Conservation (phyloP, 2,797 vertebrate species). For the Graptemys geographica region DNA sequence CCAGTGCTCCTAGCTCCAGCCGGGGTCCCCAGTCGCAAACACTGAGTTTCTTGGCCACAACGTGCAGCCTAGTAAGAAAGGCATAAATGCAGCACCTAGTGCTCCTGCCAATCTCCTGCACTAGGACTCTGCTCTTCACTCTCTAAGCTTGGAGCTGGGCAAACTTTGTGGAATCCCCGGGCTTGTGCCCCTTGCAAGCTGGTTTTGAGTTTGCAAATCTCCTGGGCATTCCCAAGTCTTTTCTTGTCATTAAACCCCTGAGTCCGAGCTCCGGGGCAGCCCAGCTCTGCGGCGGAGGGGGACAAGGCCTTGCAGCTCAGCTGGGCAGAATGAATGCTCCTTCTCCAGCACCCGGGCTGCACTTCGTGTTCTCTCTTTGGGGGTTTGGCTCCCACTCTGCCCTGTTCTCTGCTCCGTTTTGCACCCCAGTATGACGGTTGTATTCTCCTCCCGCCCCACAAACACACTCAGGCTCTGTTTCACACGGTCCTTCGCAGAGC, state of each 20-base stretch:
- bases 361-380: not conserved
- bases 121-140: not conserved
- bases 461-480: not conserved
- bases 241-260: not conserved
- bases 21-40: not conserved
- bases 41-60: not conserved
- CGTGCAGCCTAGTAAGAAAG: not conserved
- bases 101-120: accelerated
- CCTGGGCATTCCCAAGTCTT: not conserved
- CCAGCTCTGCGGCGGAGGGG: not conserved
- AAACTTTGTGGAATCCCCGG: not conserved
- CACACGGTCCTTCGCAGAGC: not conserved
- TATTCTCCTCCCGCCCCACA: too few relatives aligned
- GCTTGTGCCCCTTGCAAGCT: accelerated
- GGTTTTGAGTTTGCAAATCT: accelerated
- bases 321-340: not conserved
- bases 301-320: accelerated
- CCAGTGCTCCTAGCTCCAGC: accelerated
- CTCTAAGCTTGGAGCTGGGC: not conserved
- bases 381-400: not conserved
- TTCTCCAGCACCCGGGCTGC: accelerated
- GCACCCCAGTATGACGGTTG: not conserved
- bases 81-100: accelerated
- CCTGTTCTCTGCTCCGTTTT: not conserved
- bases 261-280: not conserved